Base-by-base conservation (phyloP, 2,797 vertebrate species). In the Poecile montanus region DNA sequence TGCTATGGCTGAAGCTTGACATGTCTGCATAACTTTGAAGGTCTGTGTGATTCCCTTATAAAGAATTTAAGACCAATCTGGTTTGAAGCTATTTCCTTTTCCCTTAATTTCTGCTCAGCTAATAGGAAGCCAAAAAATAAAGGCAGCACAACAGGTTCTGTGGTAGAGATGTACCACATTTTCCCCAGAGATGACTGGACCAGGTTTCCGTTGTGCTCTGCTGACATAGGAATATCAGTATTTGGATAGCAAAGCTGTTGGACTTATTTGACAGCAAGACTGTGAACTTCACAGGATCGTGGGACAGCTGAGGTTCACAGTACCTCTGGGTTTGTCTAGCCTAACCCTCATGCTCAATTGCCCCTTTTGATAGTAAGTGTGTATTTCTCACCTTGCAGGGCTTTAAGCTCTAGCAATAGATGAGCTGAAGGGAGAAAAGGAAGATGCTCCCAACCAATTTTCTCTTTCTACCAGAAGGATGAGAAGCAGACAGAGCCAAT, bases 1-100 rank as follows among this genome's bases (percentile, higher is more conserved):
- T 79, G 62, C 78, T 54, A 29, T 40, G 60, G n/a, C 85, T 91
- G 62, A 40, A 82, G 70, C 77, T 87, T 91, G 73, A 40, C 42
- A 67, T 38, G 60, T 88, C 75, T 93, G 57, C 10, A 2, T 91
- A 54, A 81, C 82, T 95, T 85, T 53, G 66, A 96, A 95, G 60
- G 45, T 88, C 85, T 76, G 47, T 82, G 84, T 91, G 57, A 92
- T 89, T 92, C n/a, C 56, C 60, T 88, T 83, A 88, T 56, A 85
- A 93, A 90, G 85, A 82, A 95, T 91, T 94, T 70, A 95, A 95
- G 71, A 79, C 63, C 54, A 36, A 62, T 94, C 50, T 78, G 30
- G 26, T 91, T 94, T 91, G 90, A 96, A 96, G 89, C 40, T 58
- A 63, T 94, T 94, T 93, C 38, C 18, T 90, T 81, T 87, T 67